phyloP scores from a whole-genome alignment of 2,797 vertebrate genomes.

The Strix occidentalis region DNA sequence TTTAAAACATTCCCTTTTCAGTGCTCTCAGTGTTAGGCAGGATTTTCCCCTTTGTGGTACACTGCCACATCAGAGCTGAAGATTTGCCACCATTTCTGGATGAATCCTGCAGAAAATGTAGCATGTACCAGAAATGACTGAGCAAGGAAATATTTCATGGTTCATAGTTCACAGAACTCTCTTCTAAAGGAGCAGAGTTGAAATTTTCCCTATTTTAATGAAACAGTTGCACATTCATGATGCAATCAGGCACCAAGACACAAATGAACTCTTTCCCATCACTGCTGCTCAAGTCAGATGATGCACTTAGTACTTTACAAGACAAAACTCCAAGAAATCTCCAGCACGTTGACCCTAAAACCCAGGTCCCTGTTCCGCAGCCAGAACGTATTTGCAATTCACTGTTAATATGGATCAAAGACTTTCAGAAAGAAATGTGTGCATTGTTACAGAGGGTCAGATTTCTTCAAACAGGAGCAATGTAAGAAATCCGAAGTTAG shows the following conservation, averaged over 20 bases:
- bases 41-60: neutral
- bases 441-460: neutral
- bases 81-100: neutral
- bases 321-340: neutral
- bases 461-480: neutral
- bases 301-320: neutral
- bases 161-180: neutral
- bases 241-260: no score
- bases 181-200: neutral
- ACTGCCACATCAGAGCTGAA: neutral
- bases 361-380: neutral
- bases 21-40: neutral
- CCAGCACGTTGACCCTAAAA: neutral
- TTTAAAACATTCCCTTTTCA: neutral
- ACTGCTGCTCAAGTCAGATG: neutral
- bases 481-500: neutral
- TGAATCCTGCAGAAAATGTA: neutral
- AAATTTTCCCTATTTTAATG: neutral
- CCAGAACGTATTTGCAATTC: neutral
- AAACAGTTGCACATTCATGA: neutral
- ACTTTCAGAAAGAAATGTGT: neutral
- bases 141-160: neutral
- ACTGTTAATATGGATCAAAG: neutral
- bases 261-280: neutral
- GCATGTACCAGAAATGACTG: neutral